Evolutionary conservation across 1,140 invertebrate species (phyloP), one percentile per base, ranked within the genome.

Genomic region (Reticulitermes speratus): DNA sequence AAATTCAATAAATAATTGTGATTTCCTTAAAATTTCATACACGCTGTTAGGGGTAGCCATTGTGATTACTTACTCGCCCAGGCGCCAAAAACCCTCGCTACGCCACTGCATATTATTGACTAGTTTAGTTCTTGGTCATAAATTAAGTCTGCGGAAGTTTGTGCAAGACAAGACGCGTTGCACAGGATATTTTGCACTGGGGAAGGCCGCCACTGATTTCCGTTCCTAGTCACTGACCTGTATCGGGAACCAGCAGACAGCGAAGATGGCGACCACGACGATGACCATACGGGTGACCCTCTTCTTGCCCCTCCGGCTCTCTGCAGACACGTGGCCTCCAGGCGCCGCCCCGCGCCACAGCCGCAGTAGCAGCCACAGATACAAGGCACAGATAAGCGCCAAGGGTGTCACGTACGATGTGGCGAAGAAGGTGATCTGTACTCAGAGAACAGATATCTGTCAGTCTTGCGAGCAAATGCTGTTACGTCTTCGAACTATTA

Each of bases 201-300:
- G 75, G 25, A 81, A 5, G 1, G 25, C 2, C 75, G 21, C 12
- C 9, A 23, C 75, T 48, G 45, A 9, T 12, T 16, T 12, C 45
- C 45, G 14, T 48, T 48, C 0, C 45, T 11, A 44, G 3, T 16
- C 38, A 21, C 86, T 93, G 87, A 97, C 95, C 93, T 98, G 98
- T 89, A 99, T 97, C 3, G 98, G 98, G 88, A 96, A 95, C 98
- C 98, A 99, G 91, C 98, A 99, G 59, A 98, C 92, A 19, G 98
- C 98, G 90, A 99, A 99, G 52, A 98, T 97, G 38, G 97, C 95
- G 0, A 99, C 97, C 25, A 99, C 97, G 38, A 98, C 96, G 65
- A 98, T 94, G 14, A 99, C 97, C 95, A 99, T 96, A 87, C 97
- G 93, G 1, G 98, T 99, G 2, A 98, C 98, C 87, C 97, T 93